Conservation (phyloP, 2,113 vertebrate species). For the Dipodomys ordii region DNA sequence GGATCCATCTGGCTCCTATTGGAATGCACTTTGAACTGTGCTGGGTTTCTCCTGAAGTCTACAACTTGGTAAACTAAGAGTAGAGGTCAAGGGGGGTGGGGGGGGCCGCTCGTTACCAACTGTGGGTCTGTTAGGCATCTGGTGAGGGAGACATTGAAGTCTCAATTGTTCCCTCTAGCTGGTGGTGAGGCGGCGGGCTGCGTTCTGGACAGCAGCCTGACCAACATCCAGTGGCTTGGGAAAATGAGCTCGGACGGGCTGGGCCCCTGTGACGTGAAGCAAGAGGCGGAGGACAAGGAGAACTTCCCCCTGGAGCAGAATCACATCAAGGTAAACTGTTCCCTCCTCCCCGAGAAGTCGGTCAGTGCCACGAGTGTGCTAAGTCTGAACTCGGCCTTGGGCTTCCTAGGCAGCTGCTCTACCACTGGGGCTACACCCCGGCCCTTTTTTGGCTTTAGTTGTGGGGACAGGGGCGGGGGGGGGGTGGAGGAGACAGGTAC, state of each 20-base stretch:
- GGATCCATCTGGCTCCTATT: background rate
- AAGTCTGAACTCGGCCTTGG: background rate
- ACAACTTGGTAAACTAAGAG: no score
- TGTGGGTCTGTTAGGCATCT: background rate
- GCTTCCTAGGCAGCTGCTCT: no score
- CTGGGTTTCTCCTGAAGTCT: conserved; percentile 24
- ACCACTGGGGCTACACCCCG: no score
- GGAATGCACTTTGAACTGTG: background rate
- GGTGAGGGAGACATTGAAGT: conserved; percentile 44
- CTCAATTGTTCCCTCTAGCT: conserved; percentile 83
- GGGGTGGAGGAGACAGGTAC: no score
- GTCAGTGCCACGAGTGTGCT: background rate
- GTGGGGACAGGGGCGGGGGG: no score
- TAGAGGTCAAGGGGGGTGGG: background rate
- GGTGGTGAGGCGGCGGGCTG: conserved; percentile 83
- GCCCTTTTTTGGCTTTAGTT: no score
- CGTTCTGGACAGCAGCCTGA: conserved; percentile 91
- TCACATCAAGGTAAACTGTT: conserved; percentile 87
- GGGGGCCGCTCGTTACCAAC: background rate
- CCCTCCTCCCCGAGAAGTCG: background rate
- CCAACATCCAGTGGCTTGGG: conserved; percentile 95
- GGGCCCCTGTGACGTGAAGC: conserved; percentile 84
- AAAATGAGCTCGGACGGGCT: conserved; percentile 89
- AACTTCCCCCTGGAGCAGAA: conserved; percentile 80
- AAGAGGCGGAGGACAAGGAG: conserved; percentile 87